Evolutionary conservation across 1,140 invertebrate species (phyloP).

Genomic region (Trissolcus basalis): DNA sequence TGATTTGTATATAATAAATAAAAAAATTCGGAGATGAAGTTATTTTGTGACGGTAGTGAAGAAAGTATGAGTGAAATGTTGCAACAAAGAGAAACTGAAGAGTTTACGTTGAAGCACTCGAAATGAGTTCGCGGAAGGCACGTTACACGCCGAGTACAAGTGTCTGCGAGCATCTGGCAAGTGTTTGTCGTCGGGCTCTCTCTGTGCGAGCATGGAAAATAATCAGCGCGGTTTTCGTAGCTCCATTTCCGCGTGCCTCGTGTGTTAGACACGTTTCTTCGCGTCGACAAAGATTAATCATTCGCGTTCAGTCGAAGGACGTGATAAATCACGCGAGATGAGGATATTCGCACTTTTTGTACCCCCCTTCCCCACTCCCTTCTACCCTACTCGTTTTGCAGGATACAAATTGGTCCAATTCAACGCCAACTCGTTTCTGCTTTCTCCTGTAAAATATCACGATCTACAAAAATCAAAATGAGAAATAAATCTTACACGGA

Average conservation of each 20-base stretch:
- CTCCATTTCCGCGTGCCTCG: conserved; percentile 33
- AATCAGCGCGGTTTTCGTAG: conserved; percentile 46
- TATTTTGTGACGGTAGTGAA: no score
- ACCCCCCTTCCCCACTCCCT: not conserved
- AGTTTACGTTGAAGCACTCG: conserved; percentile 42
- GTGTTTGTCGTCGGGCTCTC: conserved; percentile 38
- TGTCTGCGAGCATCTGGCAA: conserved; percentile 43
- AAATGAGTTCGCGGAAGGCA: conserved; percentile 48
- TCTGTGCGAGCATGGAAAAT: conserved; percentile 32
- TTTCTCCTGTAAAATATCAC: no score
- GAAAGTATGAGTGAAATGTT: conserved; percentile 7
- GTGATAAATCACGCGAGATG: conserved; percentile 46
- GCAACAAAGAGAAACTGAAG: conserved; percentile 29
- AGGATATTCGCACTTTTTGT: conserved; percentile 30
- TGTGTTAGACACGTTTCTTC: conserved; percentile 43
- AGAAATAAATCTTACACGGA: no score
- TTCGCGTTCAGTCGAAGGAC: conserved; percentile 24
- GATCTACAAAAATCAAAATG: no score
- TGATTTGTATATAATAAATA: no score
- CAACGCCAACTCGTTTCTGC: not conserved
- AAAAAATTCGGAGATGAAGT: no score
- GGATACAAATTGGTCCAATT: conserved; percentile 18
- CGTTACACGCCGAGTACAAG: conserved; percentile 31
- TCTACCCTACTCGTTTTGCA: no score
- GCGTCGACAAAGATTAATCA: conserved; percentile 40